Evolutionary conservation across 2,113 vertebrate species (phyloP).

Genomic region (Galeopterus variegatus): DNA sequence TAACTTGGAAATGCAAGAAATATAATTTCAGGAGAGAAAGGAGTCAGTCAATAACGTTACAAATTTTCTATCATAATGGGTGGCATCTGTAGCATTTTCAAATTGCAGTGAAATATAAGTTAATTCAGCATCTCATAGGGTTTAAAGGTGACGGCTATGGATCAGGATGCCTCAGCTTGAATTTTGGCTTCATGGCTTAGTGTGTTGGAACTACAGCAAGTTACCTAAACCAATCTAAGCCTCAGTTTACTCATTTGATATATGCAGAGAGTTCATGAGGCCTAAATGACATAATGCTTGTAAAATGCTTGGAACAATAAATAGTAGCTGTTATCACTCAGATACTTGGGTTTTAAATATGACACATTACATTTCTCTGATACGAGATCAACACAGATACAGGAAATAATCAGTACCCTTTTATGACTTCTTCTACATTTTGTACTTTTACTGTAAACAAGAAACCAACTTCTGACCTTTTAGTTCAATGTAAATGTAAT

Average conservation of each 20-base stretch:
- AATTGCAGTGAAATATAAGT: not conserved
- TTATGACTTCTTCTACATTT: not conserved
- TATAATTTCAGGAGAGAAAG: not conserved
- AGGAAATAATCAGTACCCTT: not conserved
- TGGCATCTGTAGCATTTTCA: too few species aligned
- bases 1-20: not conserved
- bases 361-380: not conserved
- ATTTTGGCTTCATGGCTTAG: not conserved
- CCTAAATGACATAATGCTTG: not conserved
- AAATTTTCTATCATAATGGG: not conserved
- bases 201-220: not conserved
- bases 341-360: not conserved
- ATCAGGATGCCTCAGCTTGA: not conserved
- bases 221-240: not conserved
- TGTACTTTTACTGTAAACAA: not conserved
- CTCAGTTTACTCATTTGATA: not conserved
- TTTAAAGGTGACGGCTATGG: too few species aligned
- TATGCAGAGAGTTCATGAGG: not conserved
- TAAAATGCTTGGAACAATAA: not conserved
- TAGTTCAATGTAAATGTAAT: not conserved
- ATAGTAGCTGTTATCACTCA: not conserved
- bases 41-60: not conserved
- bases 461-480: not conserved
- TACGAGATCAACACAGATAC: not conserved
- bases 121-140: rapidly evolving